Evolutionary conservation across 2,797 vertebrate genomes (phyloP).

Genomic region (Lateolabrax maculatus): DNA sequence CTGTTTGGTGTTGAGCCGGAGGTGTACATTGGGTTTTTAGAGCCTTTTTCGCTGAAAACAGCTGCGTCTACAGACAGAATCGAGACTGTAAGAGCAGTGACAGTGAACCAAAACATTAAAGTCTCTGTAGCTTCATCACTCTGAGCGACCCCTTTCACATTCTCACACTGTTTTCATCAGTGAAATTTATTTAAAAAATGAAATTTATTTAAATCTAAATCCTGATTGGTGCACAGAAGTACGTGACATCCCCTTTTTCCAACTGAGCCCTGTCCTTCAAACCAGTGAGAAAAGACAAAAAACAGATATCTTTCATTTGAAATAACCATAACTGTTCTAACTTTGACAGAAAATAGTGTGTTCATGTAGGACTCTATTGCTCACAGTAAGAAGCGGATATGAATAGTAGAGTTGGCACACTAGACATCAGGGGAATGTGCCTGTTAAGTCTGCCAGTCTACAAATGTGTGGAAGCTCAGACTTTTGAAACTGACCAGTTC

Average conservation of each 20-base stretch:
- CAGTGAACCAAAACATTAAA: background rate
- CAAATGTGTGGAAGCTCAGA: background rate
- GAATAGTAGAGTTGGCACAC: background rate
- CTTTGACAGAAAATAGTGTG: too few species aligned
- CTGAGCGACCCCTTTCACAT: background rate
- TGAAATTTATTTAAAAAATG: too few species aligned
- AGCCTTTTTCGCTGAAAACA: background rate
- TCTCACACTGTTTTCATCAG: too few species aligned
- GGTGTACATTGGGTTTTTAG: background rate
- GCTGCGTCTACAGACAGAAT: too few species aligned
- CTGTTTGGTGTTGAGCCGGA: background rate
- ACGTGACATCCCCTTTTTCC: too few species aligned
- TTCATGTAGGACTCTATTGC: background rate
- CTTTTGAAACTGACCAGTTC: background rate
- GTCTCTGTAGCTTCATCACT: too few species aligned
- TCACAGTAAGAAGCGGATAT: background rate
- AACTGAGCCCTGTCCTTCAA: too few species aligned
- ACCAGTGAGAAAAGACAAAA: too few species aligned
- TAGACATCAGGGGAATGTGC: background rate
- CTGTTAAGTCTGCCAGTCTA: background rate
- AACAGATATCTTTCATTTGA: background rate
- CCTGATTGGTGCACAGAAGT: background rate
- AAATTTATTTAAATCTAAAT: background rate
- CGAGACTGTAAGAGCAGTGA: background rate
- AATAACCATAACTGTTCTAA: too few species aligned